phyloP scores from a whole-genome alignment of 2,113 vertebrate species.

The Amblyornis subalaris region DNA sequence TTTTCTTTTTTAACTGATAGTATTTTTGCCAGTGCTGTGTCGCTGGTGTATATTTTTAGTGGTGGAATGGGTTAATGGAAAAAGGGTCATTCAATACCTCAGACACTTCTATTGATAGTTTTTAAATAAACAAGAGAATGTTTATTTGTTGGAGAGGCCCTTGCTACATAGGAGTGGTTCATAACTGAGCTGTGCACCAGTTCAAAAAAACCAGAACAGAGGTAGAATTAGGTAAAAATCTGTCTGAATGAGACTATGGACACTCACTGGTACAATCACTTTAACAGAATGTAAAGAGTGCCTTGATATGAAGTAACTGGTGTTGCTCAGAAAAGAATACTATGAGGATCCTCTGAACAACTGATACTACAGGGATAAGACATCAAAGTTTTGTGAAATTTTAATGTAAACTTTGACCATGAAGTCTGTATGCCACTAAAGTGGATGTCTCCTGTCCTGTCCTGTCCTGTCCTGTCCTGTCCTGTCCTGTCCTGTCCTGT shows the following conservation, averaged over 20 bases:
- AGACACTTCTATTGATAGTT: background rate
- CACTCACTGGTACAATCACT: background rate
- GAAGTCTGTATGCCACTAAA: background rate
- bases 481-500: no score
- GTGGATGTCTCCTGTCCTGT: background rate
- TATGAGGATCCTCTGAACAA: rapidly evolving
- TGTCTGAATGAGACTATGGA: background rate
- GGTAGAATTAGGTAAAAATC: background rate
- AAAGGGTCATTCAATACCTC: background rate
- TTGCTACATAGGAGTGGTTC: background rate
- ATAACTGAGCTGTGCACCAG: background rate
- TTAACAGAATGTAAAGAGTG: background rate
- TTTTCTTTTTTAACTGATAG: background rate
- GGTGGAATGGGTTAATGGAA: background rate
- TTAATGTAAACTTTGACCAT: background rate
- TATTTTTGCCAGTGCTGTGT: background rate
- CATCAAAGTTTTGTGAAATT: background rate
- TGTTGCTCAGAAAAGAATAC: background rate
- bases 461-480: background rate
- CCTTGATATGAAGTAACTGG: background rate
- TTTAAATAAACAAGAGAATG: background rate
- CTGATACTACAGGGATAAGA: background rate
- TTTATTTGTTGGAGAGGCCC: background rate
- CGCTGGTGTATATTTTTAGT: background rate
- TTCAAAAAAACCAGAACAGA: background rate